Percentiles rank a stretch among this genome's conserved stretches.
Conservation (phyloP, 2,888 invertebrate species). For the Tachystola acroxantha region DNA sequence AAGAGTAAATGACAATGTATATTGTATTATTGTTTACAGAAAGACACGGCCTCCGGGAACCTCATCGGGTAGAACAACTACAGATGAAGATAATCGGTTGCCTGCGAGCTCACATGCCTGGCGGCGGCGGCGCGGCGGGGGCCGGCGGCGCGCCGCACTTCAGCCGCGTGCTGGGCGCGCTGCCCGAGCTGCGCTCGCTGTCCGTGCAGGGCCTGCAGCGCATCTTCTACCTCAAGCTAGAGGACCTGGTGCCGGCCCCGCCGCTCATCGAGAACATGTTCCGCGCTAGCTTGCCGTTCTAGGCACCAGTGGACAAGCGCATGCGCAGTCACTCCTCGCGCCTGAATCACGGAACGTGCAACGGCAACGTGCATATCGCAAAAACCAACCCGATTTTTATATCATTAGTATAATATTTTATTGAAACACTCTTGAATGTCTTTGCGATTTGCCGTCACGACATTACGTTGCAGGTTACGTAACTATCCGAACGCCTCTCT, state of each 20-base stretch:
- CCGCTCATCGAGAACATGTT: conserved; percentile 97
- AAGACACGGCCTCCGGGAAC: conserved; percentile 94
- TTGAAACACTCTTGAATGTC: not conserved
- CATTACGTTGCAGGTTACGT: conserved; percentile 9
- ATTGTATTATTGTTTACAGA: conserved; percentile 81
- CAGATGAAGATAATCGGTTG: conserved; percentile 98
- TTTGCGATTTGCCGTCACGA: not conserved
- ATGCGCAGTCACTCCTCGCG: conserved; percentile 9
- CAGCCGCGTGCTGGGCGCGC: conserved; percentile 93
- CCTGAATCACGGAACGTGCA: conserved; percentile 5
- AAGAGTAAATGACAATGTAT: no score
- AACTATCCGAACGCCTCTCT: conserved; percentile 57
- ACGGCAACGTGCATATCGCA: not conserved
- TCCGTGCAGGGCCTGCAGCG: conserved; percentile 96
- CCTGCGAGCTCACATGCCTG: conserved; percentile 96
- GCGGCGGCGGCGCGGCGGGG: conserved; percentile 86
- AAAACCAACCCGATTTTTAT: not conserved
- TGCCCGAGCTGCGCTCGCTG: conserved; percentile 94
- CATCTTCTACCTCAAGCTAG: conserved; percentile 95
- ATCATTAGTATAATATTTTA: not conserved
- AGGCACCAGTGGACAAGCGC: conserved; percentile 39
- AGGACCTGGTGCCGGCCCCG: conserved; percentile 94
- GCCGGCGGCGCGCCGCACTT: conserved; percentile 96
- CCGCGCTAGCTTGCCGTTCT: conserved; percentile 95
- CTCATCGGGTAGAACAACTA: conserved; percentile 94